Evolutionary conservation across 2,797 vertebrate species (phyloP), one percentile per base, ranked within the genome.

Genomic region (Florisuga fusca): DNA sequence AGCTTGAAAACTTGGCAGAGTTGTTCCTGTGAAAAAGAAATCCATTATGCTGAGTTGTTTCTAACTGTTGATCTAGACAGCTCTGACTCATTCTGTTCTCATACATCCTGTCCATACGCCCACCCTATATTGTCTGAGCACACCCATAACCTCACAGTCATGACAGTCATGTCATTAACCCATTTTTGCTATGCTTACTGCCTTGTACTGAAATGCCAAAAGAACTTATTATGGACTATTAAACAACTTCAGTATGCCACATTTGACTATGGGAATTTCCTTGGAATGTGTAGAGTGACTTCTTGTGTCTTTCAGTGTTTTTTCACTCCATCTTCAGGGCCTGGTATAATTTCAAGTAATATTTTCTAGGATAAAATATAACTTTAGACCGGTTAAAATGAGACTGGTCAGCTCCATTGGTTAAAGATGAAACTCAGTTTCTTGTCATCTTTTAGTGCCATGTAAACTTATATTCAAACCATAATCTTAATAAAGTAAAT

Each of bases 41-140:
- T 62, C 53, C n/a, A n/a, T 72, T 89, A 48, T 64, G 50, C 48
- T 61, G 62, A 48, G n/a, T 19, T 78, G 50, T 83, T 85, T 54
- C 54, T 80, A 43, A 46, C 33, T 7, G 2, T 36, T 33, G 76
- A 73, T 63, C 41, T 69, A 88, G 79, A 73, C 79, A 78, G 51
- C 79, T 83, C 84, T 93, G 93, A 86, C 62, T 96, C 87, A 67
- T 50, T 61, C 72, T 85, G 63, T 33, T 87, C 84, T 89, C 76
- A 53, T 63, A 38, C 6, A 26, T n/a, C 6, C 50, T 57, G 57
- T 67, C 33, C 53, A 46, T 73, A 76, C 0, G 0, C 36, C 66
- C 79, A 75, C 64, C 7, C 0, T 12, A n/a, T 58, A 18, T 10
- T 63, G 78, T 27, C 69, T 45, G 26, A 86, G 43, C 73, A 31